Evolutionary conservation across 2,797 vertebrate genomes (phyloP), one percentile per base, ranked within the genome.

Genomic region (Galago senegalensis): DNA sequence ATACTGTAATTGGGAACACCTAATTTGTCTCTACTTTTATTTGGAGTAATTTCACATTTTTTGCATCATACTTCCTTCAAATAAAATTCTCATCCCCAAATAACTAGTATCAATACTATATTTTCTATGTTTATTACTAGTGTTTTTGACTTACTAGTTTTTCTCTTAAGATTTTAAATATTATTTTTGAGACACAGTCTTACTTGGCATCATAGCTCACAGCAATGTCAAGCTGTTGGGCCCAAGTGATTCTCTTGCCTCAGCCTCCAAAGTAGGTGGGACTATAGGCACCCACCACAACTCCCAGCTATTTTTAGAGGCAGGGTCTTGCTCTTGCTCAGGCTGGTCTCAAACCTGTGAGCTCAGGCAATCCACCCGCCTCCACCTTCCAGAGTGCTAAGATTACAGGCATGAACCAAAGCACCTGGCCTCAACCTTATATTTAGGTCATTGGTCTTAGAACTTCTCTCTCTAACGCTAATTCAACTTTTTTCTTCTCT

Each of bases 11-110:
- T 17, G 11, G 8, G 9, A 46, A 31, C 14, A 49, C 53, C 12
- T 49, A 43, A 5, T 87, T 91, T 87, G 34, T 81, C 37, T 85
- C 14, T 60, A 27, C 6, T 93, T 70, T 82, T 60, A 53, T 34
- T 86, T 85, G 67, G 21, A 85, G 43, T 31, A 53, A 76, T 87
- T 79, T 91, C 25, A 88, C 49, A 88, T 11, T 91, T 65, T 91
- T 88, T 96, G 29, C 5, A 67, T 79, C 82, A 70, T 25, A 72
- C 12, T 60, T 60, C 43, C 17, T 87, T 49, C 82, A 94, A 82
- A 84, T 73, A 83, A 72, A 90, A 83, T 84, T 79, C 40, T 87
- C 20, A 77, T 40, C 14, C 14, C 79, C 14, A 87, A 43, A 81
- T 86, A 94, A n/a, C 70, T 82, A 23, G 34, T 72, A n/a, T 56